Percentiles rank a stretch among this genome's conserved stretches.
Conservation (phyloP, 2,113 vertebrate genomes). For the Eptatretus burgeri region DNA sequence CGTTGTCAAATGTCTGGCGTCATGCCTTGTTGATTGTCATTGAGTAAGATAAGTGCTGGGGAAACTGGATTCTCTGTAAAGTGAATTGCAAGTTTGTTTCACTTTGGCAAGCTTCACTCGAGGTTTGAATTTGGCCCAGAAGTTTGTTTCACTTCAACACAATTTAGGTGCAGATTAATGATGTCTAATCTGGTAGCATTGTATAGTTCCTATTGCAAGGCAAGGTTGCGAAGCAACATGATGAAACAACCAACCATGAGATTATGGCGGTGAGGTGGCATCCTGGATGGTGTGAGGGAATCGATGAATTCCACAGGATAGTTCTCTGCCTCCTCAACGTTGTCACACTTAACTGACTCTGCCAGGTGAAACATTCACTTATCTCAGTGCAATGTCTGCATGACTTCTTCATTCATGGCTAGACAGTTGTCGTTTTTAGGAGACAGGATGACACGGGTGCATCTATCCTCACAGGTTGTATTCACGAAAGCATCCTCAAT, state of each 20-base stretch:
- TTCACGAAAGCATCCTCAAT: not conserved
- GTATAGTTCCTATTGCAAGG: not conserved
- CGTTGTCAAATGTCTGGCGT: too few relatives aligned
- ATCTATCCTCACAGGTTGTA: too few relatives aligned
- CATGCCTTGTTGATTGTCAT: too few relatives aligned
- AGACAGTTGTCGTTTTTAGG: not conserved
- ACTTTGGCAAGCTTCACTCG: not conserved
- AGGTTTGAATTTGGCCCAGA: not conserved
- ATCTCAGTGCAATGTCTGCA: not conserved
- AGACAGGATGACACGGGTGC: constrained; percentile 4
- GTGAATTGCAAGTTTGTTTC: too few relatives aligned
- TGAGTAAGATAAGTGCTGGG: too few relatives aligned
- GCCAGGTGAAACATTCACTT: too few relatives aligned
- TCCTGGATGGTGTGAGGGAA: too few relatives aligned
- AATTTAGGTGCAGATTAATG: too few relatives aligned
- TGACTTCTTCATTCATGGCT: constrained; percentile 3
- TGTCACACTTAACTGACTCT: not conserved
- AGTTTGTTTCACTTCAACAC: not conserved
- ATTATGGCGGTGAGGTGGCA: constrained; percentile 2
- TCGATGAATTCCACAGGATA: not conserved
- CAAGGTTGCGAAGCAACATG: too few relatives aligned
- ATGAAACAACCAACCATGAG: too few relatives aligned
- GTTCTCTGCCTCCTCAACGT: not conserved
- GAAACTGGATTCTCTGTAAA: too few relatives aligned
- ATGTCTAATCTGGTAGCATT: not conserved